Percentiles rank a stretch among this genome's conserved stretches.
These are phyloP conservation scores for Paratilapia polleni DNA, from an alignment of 2,113 vertebrate species.

Conservation along the genomic window DNA sequence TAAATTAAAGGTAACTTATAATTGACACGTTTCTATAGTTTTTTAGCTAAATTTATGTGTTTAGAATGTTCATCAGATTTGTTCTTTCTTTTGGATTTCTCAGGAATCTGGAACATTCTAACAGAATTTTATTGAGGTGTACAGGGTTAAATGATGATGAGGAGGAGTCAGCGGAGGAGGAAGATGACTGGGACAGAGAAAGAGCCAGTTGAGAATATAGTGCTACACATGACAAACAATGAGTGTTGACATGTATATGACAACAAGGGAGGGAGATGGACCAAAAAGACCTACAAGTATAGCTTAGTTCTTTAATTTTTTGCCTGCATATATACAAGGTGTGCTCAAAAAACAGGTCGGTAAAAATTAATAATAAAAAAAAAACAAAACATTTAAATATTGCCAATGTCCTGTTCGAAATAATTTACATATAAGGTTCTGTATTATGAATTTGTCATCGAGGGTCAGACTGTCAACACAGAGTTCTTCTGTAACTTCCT, in stretches of 20 bases:
- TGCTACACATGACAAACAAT: not conserved
- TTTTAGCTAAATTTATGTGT: not conserved
- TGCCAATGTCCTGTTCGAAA: too few species aligned
- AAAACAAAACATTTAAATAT: not conserved
- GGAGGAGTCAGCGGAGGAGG: not conserved
- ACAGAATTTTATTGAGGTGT: not conserved
- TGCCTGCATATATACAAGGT: too few species aligned
- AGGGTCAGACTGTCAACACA: not conserved
- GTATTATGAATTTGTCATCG: too few species aligned
- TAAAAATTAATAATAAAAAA: not conserved
- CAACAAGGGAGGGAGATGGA: not conserved
- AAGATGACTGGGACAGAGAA: not conserved
- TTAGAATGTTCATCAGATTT: not conserved
- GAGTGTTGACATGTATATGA: not conserved
- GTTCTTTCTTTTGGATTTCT: too few species aligned
- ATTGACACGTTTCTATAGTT: not conserved
- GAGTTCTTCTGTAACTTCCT: not conserved
- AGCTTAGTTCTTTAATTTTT: not conserved
- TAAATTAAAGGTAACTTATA: not conserved
- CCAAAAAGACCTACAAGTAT: not conserved
- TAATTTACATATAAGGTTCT: too few species aligned
- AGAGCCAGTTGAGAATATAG: not conserved
- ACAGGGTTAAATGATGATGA: not conserved
- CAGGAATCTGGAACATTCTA: too few species aligned
- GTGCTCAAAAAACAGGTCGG: not conserved